A percentile compares a stretch with the other conserved stretches of the same genome.
These are phyloP conservation scores for Trichoplusia ni DNA, from an alignment of 1,140 invertebrate species.

Conservation along the genomic window DNA sequence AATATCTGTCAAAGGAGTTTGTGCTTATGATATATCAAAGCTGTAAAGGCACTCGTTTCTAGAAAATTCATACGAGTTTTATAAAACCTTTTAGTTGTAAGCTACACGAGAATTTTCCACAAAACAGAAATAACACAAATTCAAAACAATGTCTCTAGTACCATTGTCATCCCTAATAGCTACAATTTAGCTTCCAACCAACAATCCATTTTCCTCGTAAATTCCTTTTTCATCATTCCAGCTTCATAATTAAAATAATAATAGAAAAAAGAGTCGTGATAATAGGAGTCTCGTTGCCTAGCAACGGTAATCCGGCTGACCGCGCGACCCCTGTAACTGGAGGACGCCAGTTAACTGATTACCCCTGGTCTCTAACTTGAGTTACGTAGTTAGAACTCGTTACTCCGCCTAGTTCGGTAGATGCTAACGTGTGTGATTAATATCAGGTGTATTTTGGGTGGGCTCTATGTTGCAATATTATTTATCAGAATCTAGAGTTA, in stretches of 20 bases:
- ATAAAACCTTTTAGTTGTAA: no score
- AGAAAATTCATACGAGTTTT: no score
- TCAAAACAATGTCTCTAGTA: background rate
- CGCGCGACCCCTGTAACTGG: slow-evolving; percentile 21
- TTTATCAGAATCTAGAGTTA: background rate
- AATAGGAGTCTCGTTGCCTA: slow-evolving; percentile 5
- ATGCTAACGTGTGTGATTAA: background rate
- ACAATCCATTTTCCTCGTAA: background rate
- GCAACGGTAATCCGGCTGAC: slow-evolving; percentile 28
- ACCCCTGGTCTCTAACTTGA: slow-evolving; percentile 6
- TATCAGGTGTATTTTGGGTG: background rate
- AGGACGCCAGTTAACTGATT: slow-evolving; percentile 25
- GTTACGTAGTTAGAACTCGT: slow-evolving; percentile 25
- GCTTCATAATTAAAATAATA: slow-evolving; percentile 20
- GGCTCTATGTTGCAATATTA: background rate
- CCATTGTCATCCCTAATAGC: background rate
- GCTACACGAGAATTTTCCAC: background rate
- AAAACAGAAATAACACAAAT: background rate
- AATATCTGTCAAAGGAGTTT: no score
- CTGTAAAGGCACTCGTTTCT: no score
- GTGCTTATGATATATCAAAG: no score
- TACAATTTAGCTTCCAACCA: slow-evolving; percentile 4
- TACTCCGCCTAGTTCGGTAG: background rate
- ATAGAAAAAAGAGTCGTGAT: background rate
- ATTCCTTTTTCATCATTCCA: background rate